Conservation (phyloP, 2,113 vertebrate species). For the Bungarus multicinctus region DNA sequence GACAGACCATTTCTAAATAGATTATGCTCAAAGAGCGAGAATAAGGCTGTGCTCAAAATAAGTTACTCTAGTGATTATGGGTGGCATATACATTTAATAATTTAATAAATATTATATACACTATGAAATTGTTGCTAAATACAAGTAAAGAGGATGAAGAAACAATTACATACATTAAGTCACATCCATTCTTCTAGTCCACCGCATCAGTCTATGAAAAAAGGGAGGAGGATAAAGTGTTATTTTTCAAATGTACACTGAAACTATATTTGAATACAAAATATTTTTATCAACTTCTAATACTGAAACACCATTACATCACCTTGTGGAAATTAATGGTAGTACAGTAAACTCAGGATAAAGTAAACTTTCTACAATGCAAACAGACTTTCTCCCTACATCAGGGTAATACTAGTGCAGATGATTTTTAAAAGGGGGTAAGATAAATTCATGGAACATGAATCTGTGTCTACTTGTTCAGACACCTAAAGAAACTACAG, state of each 20-base stretch:
- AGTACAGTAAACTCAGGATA: not conserved
- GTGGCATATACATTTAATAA: not conserved
- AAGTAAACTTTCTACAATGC: not conserved
- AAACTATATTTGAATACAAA: not conserved
- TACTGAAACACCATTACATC: not conserved
- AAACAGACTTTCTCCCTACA: not conserved
- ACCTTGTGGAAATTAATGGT: not conserved
- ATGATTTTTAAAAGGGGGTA: not conserved
- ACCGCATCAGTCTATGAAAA: slow-evolving; percentile 68
- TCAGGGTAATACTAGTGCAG: not conserved
- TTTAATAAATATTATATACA: not conserved
- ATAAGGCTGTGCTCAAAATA: not conserved
- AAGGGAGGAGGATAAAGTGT: not conserved
- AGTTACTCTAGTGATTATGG: not conserved
- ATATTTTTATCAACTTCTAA: not conserved
- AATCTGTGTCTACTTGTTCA: not conserved
- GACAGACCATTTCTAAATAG: not conserved
- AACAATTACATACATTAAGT: slow-evolving; percentile 50
- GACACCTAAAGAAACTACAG: not conserved
- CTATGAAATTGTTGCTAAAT: not conserved
- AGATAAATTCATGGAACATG: not conserved
- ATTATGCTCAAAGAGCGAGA: not conserved
- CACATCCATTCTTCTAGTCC: slow-evolving; percentile 66
- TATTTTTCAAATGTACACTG: not conserved
- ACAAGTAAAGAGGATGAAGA: not conserved